A percentile compares a stretch with the other conserved stretches of the same genome.
phyloP scores from a whole-genome alignment of 2,888 invertebrate genomes.

The Hypercompe scribonia region DNA sequence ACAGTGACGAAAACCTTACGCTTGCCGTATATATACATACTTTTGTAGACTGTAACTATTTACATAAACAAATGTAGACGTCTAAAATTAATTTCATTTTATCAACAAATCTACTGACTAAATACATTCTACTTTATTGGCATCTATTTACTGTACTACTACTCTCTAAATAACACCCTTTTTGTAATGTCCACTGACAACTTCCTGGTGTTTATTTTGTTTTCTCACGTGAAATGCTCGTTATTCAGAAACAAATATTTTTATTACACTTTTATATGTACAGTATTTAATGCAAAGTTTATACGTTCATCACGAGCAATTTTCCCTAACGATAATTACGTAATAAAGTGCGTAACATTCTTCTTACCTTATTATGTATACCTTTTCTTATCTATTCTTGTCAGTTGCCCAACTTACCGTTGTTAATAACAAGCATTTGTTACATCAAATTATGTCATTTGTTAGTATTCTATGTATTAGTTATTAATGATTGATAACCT shows the following conservation, averaged over 20 bases:
- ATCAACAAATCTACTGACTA: neutral
- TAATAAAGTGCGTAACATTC: slow-evolving; percentile 52
- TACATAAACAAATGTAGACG: too few species aligned
- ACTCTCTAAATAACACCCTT: slow-evolving; percentile 24
- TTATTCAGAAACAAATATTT: slow-evolving; percentile 42
- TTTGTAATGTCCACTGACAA: slow-evolving; percentile 32
- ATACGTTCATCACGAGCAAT: slow-evolving; percentile 52
- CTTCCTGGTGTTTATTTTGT: slow-evolving; percentile 30
- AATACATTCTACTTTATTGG: neutral
- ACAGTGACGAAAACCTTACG: too few species aligned
- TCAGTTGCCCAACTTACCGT: slow-evolving; percentile 50
- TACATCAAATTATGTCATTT: slow-evolving; percentile 35
- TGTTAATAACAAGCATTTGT: slow-evolving; percentile 61
- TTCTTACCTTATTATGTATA: slow-evolving; percentile 50
- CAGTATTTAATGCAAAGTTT: slow-evolving; percentile 41
- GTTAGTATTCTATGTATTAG: slow-evolving; percentile 33
- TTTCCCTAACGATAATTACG: slow-evolving; percentile 56
- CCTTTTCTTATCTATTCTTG: slow-evolving; percentile 59
- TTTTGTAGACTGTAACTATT: too few species aligned
- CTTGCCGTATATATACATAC: too few species aligned
- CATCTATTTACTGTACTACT: slow-evolving; percentile 24
- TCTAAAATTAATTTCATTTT: too few species aligned
- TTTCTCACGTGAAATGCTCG: slow-evolving; percentile 31
- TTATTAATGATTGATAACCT: slow-evolving; percentile 4
- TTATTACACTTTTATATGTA: slow-evolving; percentile 35